Evolutionary conservation across 2,888 invertebrate genomes (phyloP), one percentile per base, ranked within the genome.

Genomic region (Perizoma affinitatum): DNA sequence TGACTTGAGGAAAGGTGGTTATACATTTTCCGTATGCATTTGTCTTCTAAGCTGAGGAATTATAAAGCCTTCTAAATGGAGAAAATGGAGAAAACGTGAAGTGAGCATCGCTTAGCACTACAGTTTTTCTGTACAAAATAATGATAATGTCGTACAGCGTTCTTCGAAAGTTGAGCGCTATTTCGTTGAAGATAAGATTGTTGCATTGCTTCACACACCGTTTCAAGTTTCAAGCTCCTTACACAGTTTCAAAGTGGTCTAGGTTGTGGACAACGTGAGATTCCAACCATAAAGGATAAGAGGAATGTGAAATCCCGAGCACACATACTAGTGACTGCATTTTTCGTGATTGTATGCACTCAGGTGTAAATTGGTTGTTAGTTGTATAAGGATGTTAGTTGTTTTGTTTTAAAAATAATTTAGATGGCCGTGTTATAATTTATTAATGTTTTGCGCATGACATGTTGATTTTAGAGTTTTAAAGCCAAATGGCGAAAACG

Each of bases 11-110:
- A 68, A 6, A 73, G 11, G 50, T 65, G 54, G 58, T 78, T 75
- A 44, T 61, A 75, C 6, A 50, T 44, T 10, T 47, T n/a, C 6
- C 47, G 36, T 4, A 10, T 38, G 10, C 59, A 59, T 41, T 36
- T 54, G 6, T 59, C 54, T 33, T 59, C 49, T 36, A 59, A 36
- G 0, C 44, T 54, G 5, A 78, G 63, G 8, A 75, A 10, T n/a
- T 53, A 43, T 48, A 72, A 53, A 1, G 75, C 73, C 1, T 75
- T 36, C 82, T 80, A 82, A 2, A 77, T 66, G 0, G 72, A n/a
- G n/a, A 66, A 8, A 60, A 66, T 0, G 76, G 76, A 0, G 80
- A 80, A 35, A 76, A 59, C 0, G 70, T 71, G 10, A 78, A 77
- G 42, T 79, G 68, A 4, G 65, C 58, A 4, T 54, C 56, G 0